A percentile compares a stretch with the other conserved stretches of the same genome.
phyloP scores from a whole-genome alignment of 2,888 invertebrate genomes.

The Halictus ligatus region DNA sequence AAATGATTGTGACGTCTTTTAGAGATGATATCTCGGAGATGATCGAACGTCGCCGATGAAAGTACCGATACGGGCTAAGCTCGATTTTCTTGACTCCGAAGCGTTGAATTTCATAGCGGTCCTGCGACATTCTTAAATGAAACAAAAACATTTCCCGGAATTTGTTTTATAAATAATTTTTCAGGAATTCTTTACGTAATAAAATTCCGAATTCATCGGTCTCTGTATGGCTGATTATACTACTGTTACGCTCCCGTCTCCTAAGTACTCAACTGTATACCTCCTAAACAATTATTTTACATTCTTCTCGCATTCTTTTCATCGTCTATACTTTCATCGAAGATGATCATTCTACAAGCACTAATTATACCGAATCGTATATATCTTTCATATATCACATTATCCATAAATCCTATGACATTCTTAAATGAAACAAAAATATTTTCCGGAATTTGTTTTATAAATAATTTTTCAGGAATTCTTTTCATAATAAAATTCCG shows the following conservation, averaged over 20 bases:
- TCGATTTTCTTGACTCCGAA: neutral
- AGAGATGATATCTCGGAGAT: slow-evolving; percentile 14
- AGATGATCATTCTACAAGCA: neutral
- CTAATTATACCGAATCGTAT: neutral
- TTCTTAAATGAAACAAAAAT: too few species aligned
- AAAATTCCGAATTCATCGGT: neutral
- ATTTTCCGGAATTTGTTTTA: too few species aligned
- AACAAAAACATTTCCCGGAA: too few species aligned
- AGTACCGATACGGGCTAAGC: slow-evolving; percentile 2
- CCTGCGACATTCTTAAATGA: neutral
- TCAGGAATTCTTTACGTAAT: neutral
- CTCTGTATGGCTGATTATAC: neutral
- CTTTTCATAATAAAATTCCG: too few species aligned
- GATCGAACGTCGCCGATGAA: slow-evolving; percentile 16
- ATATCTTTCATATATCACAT: too few species aligned
- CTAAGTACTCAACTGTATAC: neutral
- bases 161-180: too few species aligned
- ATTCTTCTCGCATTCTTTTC: neutral
- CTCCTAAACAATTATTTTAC: neutral
- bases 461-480: too few species aligned
- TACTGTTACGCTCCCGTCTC: neutral
- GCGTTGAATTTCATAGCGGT: neutral
- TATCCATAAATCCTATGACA: too few species aligned
- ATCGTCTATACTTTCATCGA: neutral
- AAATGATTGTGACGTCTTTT: neutral